Conservation (phyloP, 2,888 invertebrate species). For the Hypomecis punctinalis region DNA sequence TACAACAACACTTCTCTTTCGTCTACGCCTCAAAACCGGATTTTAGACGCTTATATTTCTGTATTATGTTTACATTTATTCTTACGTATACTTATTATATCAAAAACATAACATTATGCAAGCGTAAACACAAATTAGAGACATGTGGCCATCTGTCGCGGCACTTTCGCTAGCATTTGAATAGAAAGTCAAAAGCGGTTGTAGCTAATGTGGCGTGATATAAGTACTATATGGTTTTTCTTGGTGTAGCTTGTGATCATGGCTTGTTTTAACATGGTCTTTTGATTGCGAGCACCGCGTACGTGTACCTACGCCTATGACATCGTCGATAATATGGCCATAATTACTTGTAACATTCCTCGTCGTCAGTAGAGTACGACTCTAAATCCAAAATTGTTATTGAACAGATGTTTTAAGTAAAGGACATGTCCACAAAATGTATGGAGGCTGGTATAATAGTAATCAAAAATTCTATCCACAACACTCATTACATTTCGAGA, state of each 20-base stretch:
- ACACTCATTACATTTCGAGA: too few species aligned
- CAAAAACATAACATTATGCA: conserved; percentile 33
- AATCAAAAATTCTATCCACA: too few species aligned
- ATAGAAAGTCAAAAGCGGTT: conserved; percentile 34
- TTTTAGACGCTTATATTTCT: background rate
- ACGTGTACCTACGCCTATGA: too few species aligned
- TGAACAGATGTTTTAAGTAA: too few species aligned
- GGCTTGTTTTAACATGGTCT: too few species aligned
- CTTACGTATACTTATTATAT: conserved; percentile 28
- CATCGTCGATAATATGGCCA: too few species aligned
- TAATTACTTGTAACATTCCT: too few species aligned
- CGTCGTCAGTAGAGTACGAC: too few species aligned
- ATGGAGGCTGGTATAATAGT: too few species aligned
- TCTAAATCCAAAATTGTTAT: too few species aligned
- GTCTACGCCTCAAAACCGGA: background rate
- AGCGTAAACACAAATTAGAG: conserved; percentile 31
- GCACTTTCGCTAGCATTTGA: conserved; percentile 42
- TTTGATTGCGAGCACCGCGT: too few species aligned
- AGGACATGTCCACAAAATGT: too few species aligned
- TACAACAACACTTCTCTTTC: background rate
- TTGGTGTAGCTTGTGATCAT: background rate
- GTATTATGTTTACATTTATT: conserved; percentile 6
- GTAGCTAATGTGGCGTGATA: conserved; percentile 14
- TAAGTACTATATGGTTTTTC: conserved; percentile 3
- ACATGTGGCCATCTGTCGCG: conserved; percentile 34